Base-by-base conservation (phyloP, 2,797 vertebrate genomes). In the Loris lydekkerianus region DNA sequence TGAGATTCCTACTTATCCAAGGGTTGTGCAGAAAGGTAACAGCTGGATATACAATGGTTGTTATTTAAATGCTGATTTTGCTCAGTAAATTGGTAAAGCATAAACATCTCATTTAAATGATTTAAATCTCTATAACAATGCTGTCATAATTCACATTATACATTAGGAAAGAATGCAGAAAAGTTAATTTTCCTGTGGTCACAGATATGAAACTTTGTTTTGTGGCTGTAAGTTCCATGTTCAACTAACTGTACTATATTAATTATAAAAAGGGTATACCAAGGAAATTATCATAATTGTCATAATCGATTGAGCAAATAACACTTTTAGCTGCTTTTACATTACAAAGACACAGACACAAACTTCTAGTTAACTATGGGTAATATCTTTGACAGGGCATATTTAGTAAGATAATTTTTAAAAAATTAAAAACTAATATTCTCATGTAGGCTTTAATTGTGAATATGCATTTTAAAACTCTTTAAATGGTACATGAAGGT, bases 201-300 rank as follows among this genome's bases (percentile, higher is more conserved):
- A 61, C n/a, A 87, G 89, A 83, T 87, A 46, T 27, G 60, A 92
- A 96, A 93, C 49, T 91, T 82, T 4, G 31, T 80, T 93, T 92
- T 83, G 76, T 95, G 56, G 58, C 23, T 60, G 1, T 31, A 46
- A 89, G 65, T 89, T 75, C 72, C 34, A 77, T 49, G 4, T 89
- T 73, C 67, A 96, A 34, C 20, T 46, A 49, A 93, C 40, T 80
- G 85, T 85, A 31, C n/a, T 86, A 29, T 80, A 14, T 73, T 81
- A 77, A 34, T 94, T 89, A 73, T 40, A 88, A 94, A 95, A 61
- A 37, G 78, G 53, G 1, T 61, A 84, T 43, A 27, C 5, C 73
- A 56, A 11, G 56, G 46, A 75, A 86, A 85, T 84, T 92, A 14
- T 37, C n/a, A 7, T 86, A 72, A 58, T 95, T 94, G 67, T 2